phyloP scores from a whole-genome alignment of 92 coral and sea anemone genomes.

The Zoanthus gigantus region DNA sequence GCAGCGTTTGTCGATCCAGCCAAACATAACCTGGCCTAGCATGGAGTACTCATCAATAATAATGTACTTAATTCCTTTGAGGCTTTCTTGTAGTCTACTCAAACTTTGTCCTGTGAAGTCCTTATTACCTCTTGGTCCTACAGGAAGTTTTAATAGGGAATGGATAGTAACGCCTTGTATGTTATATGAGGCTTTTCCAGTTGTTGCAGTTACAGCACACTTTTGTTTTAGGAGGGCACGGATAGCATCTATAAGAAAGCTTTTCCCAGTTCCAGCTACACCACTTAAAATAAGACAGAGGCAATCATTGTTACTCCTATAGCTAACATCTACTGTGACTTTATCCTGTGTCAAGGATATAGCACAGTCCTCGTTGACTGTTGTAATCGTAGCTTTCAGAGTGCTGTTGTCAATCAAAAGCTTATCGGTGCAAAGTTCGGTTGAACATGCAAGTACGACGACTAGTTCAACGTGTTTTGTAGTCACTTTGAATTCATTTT shows the following conservation, averaged over 20 bases:
- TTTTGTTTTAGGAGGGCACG: not conserved
- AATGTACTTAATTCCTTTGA: slow-evolving; percentile 14
- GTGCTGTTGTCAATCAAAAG: slow-evolving; percentile 40
- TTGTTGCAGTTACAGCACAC: not conserved
- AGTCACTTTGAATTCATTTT: slow-evolving; percentile 28
- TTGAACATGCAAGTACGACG: slow-evolving; percentile 26
- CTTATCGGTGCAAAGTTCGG: slow-evolving; percentile 39
- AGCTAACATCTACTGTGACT: slow-evolving; percentile 21
- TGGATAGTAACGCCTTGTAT: slow-evolving; percentile 19
- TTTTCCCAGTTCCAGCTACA: slow-evolving; percentile 1
- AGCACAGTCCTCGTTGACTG: slow-evolving; percentile 16
- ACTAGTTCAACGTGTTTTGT: slow-evolving; percentile 40
- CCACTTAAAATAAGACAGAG: not conserved
- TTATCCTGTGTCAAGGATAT: slow-evolving; percentile 5
- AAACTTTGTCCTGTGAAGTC: slow-evolving; percentile 28
- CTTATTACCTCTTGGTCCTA: not conserved
- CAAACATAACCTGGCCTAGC: slow-evolving; percentile 35
- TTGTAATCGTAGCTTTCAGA: slow-evolving; percentile 35
- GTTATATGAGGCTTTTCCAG: not conserved
- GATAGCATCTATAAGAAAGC: not conserved
- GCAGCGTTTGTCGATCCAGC: slow-evolving; percentile 31
- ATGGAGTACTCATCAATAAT: slow-evolving; percentile 37
- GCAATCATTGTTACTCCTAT: not conserved
- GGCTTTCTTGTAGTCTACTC: slow-evolving; percentile 16
- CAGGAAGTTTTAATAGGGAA: slow-evolving; percentile 29